Conservation (phyloP, 1,140 invertebrate genomes). For the Caerostris extrusa region DNA sequence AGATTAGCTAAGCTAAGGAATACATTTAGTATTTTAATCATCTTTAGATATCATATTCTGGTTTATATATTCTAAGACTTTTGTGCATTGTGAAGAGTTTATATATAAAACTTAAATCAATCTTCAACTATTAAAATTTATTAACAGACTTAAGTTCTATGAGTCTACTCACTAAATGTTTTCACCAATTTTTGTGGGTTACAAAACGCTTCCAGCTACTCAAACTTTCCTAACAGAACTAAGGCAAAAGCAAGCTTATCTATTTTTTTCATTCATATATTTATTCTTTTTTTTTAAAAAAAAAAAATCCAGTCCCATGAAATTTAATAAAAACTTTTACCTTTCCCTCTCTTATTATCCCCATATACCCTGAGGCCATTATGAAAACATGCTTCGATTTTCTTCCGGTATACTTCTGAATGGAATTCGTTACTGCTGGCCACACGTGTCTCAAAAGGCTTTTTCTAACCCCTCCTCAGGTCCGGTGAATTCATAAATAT, state of each 20-base stretch:
- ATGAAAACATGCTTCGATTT: constrained; percentile 74
- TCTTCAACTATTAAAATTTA: too few relatives aligned
- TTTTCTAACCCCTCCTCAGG: background rate
- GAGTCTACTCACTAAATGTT: too few relatives aligned
- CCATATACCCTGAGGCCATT: constrained; percentile 31
- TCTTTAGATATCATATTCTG: too few relatives aligned
- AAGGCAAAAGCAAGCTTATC: background rate
- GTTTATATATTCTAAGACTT: too few relatives aligned
- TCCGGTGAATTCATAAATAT: constrained; percentile 65
- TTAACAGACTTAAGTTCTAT: too few relatives aligned
- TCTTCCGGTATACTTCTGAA: background rate
- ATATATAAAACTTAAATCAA: too few relatives aligned
- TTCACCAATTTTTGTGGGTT: too few relatives aligned
- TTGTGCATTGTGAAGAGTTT: too few relatives aligned
- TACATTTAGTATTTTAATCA: too few relatives aligned
- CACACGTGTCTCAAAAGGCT: background rate
- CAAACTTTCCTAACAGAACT: background rate
- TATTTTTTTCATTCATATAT: background rate
- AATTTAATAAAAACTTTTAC: constrained; percentile 66
- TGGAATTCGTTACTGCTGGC: constrained; percentile 61
- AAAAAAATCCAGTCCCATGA: constrained; percentile 37
- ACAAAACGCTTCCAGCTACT: too few relatives aligned
- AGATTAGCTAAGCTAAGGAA: too few relatives aligned
- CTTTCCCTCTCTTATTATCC: background rate
- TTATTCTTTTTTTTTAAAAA: background rate